A percentile compares a stretch with the other conserved stretches of the same genome.
phyloP scores from a whole-genome alignment of 2,113 vertebrate genomes.

The Neolamprologus falcicula region DNA sequence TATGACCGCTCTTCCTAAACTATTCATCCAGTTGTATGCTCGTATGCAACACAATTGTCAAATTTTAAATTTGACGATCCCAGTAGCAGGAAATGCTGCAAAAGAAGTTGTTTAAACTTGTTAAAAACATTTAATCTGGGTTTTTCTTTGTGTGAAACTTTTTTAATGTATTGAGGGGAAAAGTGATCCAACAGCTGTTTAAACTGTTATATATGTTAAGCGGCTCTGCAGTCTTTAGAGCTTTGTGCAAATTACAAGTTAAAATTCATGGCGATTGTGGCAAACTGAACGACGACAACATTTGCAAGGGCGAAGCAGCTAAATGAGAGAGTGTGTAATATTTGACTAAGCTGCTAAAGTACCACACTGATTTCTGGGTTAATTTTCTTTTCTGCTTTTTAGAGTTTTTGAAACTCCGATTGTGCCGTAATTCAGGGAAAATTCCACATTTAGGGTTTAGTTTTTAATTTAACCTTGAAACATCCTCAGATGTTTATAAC shows the following conservation, averaged over 20 bases:
- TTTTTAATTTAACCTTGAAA: not conserved
- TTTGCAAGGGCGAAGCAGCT: not conserved
- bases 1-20: not conserved
- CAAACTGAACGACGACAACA: accelerated
- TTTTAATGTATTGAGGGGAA: not conserved
- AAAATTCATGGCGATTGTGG: not conserved
- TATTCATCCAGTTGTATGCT: not conserved
- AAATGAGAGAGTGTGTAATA: not conserved
- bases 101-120: not conserved
- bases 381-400: not conserved
- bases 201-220: accelerated
- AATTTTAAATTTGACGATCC: not conserved
- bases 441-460: not conserved
- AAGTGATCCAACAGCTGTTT: not conserved
- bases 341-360: not conserved
- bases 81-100: not conserved
- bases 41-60: not conserved
- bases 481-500: not conserved
- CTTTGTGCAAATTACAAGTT: not conserved
- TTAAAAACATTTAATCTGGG: not conserved
- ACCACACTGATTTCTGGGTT: not conserved
- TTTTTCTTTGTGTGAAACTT: not conserved
- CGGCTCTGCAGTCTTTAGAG: not conserved
- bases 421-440: not conserved
- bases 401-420: not conserved